Evolutionary conservation across 1,140 invertebrate species (phyloP).

Genomic region (Metaphire vulgaris): DNA sequence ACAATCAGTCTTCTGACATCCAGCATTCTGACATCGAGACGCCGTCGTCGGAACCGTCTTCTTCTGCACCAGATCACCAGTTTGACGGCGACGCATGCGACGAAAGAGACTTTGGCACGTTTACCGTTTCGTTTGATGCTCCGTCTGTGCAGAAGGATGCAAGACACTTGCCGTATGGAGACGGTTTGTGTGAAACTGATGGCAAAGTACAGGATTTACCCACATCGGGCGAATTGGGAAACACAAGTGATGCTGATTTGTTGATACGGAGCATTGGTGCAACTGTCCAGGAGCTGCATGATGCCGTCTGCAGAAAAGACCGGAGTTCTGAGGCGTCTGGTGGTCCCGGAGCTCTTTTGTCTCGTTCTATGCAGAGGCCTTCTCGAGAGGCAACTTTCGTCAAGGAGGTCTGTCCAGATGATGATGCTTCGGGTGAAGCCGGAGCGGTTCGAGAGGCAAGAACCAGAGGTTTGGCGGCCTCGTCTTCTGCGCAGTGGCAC

Average conservation of each 20-base stretch:
- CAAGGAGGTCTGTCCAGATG: neutral
- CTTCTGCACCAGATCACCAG: neutral
- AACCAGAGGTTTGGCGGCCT: neutral
- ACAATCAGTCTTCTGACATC: too few relatives aligned
- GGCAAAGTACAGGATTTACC: too few relatives aligned
- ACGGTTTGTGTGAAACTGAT: too few relatives aligned
- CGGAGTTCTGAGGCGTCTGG: neutral
- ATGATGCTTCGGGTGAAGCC: neutral
- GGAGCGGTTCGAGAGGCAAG: neutral
- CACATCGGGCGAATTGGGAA: neutral
- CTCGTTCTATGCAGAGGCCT: neutral
- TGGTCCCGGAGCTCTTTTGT: too few relatives aligned
- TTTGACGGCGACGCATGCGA: neutral
- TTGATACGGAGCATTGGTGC: neutral
- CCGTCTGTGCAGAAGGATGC: neutral
- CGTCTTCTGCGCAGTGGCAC: neutral
- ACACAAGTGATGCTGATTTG: neutral
- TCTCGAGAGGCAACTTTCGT: neutral
- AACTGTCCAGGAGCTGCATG: neutral
- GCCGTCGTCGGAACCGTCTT: too few relatives aligned
- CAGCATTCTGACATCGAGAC: too few relatives aligned
- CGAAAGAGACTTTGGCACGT: neutral
- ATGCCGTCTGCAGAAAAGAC: neutral
- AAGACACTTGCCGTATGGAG: neutral
- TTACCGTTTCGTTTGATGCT: neutral